A percentile compares a stretch with the other conserved stretches of the same genome.
These are phyloP conservation scores for Syritta pipiens DNA, from an alignment of 2,888 invertebrate genomes.

Conservation along the genomic window DNA sequence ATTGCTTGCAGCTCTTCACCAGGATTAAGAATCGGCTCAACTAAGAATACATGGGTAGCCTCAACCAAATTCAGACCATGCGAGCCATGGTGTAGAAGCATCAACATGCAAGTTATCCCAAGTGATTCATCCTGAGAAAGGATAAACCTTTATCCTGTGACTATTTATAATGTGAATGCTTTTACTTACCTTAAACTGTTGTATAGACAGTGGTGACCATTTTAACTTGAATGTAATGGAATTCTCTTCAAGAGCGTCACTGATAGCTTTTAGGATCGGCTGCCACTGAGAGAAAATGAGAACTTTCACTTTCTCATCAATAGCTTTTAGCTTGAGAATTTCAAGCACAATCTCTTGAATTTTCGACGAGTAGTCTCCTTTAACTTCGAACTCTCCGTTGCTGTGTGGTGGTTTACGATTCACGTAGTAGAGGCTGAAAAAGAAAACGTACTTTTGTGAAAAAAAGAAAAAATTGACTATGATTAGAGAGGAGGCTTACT, in stretches of 20 bases:
- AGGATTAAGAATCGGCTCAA: conserved; percentile 87
- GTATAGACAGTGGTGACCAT: conserved; percentile 75
- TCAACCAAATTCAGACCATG: conserved; percentile 89
- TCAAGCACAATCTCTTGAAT: conserved; percentile 83
- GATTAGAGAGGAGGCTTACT: too few relatives aligned
- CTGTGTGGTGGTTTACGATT: conserved; percentile 70
- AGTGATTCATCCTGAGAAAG: conserved; percentile 76
- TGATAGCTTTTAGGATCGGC: conserved; percentile 74
- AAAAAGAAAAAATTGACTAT: too few relatives aligned
- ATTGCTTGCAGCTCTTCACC: conserved; percentile 88
- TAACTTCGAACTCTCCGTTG: conserved; percentile 75
- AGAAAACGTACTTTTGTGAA: background rate
- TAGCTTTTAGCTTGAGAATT: conserved; percentile 81
- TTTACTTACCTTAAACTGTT: conserved; percentile 81
- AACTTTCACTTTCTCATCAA: conserved; percentile 82
- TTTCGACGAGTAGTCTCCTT: conserved; percentile 87
- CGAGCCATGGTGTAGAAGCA: conserved; percentile 85
- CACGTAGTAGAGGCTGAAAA: conserved; percentile 75
- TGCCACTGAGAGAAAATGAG: conserved; percentile 86
- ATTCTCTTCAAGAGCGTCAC: conserved; percentile 74
- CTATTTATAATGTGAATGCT: background rate
- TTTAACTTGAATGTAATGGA: conserved; percentile 72
- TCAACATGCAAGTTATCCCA: conserved; percentile 82
- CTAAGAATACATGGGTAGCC: conserved; percentile 87
- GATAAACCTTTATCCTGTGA: background rate